Base-by-base conservation (phyloP, 2,113 vertebrate species). In the Odocoileus virginianus region DNA sequence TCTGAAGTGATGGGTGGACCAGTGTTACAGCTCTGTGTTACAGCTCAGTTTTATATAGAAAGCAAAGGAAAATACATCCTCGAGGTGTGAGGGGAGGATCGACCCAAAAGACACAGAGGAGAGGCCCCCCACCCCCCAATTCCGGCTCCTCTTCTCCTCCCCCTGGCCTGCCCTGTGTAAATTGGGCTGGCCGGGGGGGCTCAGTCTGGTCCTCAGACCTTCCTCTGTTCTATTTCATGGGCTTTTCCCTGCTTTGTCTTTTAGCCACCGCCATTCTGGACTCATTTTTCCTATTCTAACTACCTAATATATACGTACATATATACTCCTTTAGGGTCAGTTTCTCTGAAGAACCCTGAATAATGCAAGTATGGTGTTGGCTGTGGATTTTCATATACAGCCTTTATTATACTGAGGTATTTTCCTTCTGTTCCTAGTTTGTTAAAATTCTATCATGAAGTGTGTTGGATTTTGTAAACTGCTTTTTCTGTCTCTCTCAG, bases 361-460 rank as follows among this genome's bases (percentile, higher is more conserved):
- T 88, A 45, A 45, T 16, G 19, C 74, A 64, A 94, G 27, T 61
- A 64, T 61, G n/a, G 12, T 36, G 7, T 57, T 67, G 58, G 58
- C 50, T 57, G 21, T 89, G 23, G 30, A 50, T 55, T 89, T 82
- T 88, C 36, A 67, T 82, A 16, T 82, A 82, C 64, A 50, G 23
- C 60, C 50, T 67, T 79, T 55, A 82, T 79, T 82, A 55, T 47
- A 27, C 81, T 71, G 50, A 27, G 9, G 50, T 71, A 82, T 14
- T 55, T 89, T 81, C 60, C 50, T 47, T 36, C 40, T 71, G 15
- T 67, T 94, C 36, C 36, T 71, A 82, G 23, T 94, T 67, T 67
- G 28, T 82, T 57, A 82, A 82, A 55, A 71, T 82, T 89, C 45
- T 82, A 21, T 94, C 3, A 1, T 47, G 57, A 67, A 47, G 43